Evolutionary conservation across 1,140 invertebrate genomes (phyloP), one percentile per base, ranked within the genome.

Genomic region (Bactericera cockerelli): DNA sequence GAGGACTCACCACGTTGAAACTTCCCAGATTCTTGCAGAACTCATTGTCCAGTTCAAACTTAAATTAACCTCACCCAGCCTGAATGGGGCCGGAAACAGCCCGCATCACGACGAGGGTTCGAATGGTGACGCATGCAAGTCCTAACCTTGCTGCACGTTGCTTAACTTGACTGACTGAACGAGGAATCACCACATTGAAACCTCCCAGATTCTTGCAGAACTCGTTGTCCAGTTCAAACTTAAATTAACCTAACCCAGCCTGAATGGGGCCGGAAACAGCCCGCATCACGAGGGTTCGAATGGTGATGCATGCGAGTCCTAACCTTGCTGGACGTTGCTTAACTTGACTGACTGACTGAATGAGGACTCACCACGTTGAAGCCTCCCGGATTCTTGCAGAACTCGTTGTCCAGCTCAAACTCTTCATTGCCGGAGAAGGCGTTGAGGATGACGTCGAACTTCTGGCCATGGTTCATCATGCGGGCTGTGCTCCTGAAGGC

Each of bases 391-490:
- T 49, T 16, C 22, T 49, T 49, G 8, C n/a, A 16, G 22, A 49
- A 49, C 4, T 49, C 42, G n/a, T 10, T 49, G 22, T 49, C 42
- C 6, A 19, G 3, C 3, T 49, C 4, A 16, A 11, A 36, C 4
- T 22, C 4, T 19, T 49, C 42, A 31, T 31, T 13, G 3, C 8
- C 8, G n/a, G 19, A 49, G 4, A 4, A 8, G 42, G 6, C 19
- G 42, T 49, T 49, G n/a, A 49, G 22, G 22, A 49, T n/a, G n/a
- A 49, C 42, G n/a, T 49, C 42, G 42, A 49, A 49, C 42, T 49
- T 49, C 22, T 49, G n/a, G 22, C 3, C 6, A 49, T 49, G n/a
- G 19, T 49, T 49, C n/a, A 49, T 49, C 4, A 49, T 4, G 4
- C 8, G n/a, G n/a, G 42, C 42, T 8, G 42, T 19, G n/a, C 8